Base-by-base conservation (phyloP, 2,888 invertebrate genomes). In the Polydrusus cervinus region DNA sequence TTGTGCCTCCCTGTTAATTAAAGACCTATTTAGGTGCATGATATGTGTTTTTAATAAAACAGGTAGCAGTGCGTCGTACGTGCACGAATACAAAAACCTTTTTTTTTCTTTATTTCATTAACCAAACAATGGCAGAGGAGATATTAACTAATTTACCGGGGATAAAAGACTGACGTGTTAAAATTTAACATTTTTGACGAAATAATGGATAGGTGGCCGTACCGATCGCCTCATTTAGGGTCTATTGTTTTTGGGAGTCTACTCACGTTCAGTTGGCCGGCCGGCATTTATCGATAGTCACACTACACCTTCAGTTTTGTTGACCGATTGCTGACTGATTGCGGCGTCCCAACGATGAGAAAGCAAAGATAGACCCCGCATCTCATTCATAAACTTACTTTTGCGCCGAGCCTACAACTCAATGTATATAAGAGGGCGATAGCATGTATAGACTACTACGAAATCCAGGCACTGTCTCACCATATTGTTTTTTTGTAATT, bases 31-130 rank as follows among this genome's bases (percentile, higher is more conserved):
- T 77, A 74, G 68, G 74, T 77, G 77, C 77, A 77, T 77, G 77
- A 77, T 77, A 77, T 71, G 77, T 75, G 66, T 62, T 76, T 76
- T 74, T 74, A 77, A 71, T 68, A 73, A 73, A 77, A 73, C 77
- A 77, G 75, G 77, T 77, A 77, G 77, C 77, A 47, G 55, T 38
- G 11, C 62, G 47, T 30, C 8, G 49, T 18, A 38, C 57, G 49
- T 67, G 51, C 73, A 67, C 66, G 60, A 43, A 43, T 38, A 18
- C 38, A 38, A 30, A 61, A 69, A 51, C 16, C 20, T 34, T 64
- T 74, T 76, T 76, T 76, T 74, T 55, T 20, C 57, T 76, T 65
- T 66, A 70, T 76, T 76, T 76, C 74, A 76, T 76, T 71, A 74
- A 70, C 70, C 68, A 76, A 70, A 76, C 76, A 76, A 74, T 74